Evolutionary conservation across 2,888 invertebrate species (phyloP).

Genomic region (Gortyna flavago): DNA sequence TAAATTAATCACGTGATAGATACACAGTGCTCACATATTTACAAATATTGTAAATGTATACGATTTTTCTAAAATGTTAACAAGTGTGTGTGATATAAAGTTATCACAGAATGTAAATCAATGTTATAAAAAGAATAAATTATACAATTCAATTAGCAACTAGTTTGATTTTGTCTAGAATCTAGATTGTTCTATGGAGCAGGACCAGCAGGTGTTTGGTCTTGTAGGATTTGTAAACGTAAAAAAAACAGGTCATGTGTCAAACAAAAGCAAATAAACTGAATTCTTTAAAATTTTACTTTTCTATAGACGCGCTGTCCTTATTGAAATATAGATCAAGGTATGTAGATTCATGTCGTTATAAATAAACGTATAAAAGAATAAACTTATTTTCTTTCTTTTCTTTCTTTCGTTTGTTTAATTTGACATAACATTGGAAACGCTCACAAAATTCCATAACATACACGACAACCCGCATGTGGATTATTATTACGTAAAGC

Average conservation of each 20-base stretch:
- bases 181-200: background rate
- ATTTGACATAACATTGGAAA: background rate
- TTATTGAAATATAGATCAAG: background rate
- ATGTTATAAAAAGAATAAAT: background rate
- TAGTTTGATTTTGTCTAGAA: background rate
- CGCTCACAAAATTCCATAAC: slow-evolving; percentile 3
- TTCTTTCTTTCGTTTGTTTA: too few relatives aligned
- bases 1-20: background rate
- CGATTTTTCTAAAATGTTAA: background rate
- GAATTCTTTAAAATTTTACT: too few relatives aligned
- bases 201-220: background rate
- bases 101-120: background rate
- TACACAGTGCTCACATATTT: background rate
- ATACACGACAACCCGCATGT: background rate
- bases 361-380: too few relatives aligned
- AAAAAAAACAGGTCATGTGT: background rate
- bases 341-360: background rate
- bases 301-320: background rate
- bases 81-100: background rate
- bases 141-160: background rate
- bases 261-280: background rate
- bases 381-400: too few relatives aligned
- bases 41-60: background rate
- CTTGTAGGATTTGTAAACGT: background rate
- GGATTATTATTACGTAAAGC: slow-evolving; percentile 56